Base-by-base conservation (phyloP, 2,113 vertebrate genomes). In the Mormoops blainvillei region DNA sequence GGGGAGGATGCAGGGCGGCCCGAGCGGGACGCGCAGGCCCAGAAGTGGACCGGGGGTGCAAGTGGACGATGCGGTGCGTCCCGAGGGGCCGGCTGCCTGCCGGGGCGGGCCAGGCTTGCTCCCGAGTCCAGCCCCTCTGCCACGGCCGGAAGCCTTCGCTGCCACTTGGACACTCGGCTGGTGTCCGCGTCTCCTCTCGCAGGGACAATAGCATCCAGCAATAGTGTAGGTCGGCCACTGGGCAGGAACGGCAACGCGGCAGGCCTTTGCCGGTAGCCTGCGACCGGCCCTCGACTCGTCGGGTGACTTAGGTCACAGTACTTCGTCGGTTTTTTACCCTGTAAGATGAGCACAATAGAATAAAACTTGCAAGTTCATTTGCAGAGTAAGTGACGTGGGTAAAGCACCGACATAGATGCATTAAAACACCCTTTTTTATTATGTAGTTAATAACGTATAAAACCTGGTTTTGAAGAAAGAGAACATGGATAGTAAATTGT, bases 231-330 rank as follows among this genome's bases (percentile, higher is more conserved):
- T 22, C 10, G 67, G 36, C 7, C 8, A 36, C 7, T 9, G 16
- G 7, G 5, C 52, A 56, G 36, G 26, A 38, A n/a, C n/a, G 63
- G 5, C 19, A 33, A 13, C n/a, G 33, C n/a, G 14, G 7, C 36
- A 43, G 58, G 11, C 0, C 1, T 45, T 15, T 28, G 20, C 58
- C 20, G 36, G 41, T 28, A 43, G 31, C 38, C 24, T 38, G 20
- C 4, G 28, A 38, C 9, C 7, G 33, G 26, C 50, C 77, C 36
- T 77, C 41, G 9, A 4, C 28, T 65, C 56, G n/a, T 26, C 3
- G 14, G 33, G 3, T 65, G 80, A 33, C n/a, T n/a, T 2, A 0
- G 1, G 19, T 43, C 26, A 43, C 70, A 50, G 4, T 1, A 0
- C 4, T 11, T 41, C n/a, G 13, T 48, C 26, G 11, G n/a, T 61